Evolutionary conservation across 2,797 vertebrate genomes (phyloP).

Genomic region (Peromyscus melanophrys): DNA sequence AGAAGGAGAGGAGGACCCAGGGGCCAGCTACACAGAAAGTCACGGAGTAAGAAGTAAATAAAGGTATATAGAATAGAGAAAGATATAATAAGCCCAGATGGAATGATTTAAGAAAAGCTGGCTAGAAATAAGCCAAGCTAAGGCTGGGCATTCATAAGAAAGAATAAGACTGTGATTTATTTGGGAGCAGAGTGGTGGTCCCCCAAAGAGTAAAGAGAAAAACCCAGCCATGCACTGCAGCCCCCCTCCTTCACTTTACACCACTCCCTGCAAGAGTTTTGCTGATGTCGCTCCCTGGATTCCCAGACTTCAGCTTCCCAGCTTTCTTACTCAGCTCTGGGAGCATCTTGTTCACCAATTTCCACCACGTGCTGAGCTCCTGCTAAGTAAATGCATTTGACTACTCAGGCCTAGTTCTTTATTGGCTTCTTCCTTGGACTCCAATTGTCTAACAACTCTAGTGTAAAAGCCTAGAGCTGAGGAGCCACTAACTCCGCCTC

Average conservation of each 20-base stretch:
- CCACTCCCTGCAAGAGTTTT: neutral
- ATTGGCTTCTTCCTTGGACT: neutral
- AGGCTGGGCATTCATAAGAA: too few relatives aligned
- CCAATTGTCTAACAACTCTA: neutral
- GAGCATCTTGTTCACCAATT: neutral
- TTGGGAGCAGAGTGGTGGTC: too few relatives aligned
- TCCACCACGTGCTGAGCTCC: neutral
- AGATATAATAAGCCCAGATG: too few relatives aligned
- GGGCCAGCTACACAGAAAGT: too few relatives aligned
- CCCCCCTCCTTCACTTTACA: neutral
- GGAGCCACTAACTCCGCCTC: neutral
- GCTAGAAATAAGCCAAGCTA: too few relatives aligned
- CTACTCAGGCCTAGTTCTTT: neutral
- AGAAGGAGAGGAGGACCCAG: too few relatives aligned
- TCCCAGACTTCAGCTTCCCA: accelerated
- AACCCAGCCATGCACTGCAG: too few relatives aligned
- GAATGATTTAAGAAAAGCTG: too few relatives aligned
- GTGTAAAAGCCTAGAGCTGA: neutral
- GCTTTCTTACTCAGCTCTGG: neutral
- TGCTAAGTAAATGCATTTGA: neutral
- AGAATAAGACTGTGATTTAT: too few relatives aligned
- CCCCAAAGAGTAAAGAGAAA: neutral
- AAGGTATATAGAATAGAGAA: too few relatives aligned
- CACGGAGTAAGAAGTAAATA: too few relatives aligned
- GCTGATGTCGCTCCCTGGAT: too few relatives aligned